phyloP scores from a whole-genome alignment of 30 jellyfish, hydroid and myxozoan genomes.

The Pelagia noctiluca region DNA sequence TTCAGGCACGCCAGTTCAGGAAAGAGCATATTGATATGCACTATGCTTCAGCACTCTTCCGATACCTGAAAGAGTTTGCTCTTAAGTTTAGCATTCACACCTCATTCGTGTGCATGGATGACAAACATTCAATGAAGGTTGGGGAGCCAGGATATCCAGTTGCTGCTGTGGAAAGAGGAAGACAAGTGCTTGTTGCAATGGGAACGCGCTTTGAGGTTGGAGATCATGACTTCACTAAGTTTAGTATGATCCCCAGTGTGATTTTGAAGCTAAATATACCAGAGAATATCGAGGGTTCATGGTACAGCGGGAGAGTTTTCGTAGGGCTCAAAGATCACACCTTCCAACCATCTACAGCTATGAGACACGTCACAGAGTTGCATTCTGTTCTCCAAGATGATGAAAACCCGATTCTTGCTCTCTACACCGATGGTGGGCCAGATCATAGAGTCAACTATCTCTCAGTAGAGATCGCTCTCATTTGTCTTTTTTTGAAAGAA shows the following conservation, averaged over 20 bases:
- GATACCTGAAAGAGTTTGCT: conserved; percentile 36
- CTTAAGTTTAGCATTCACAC: neutral
- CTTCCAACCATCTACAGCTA: conserved; percentile 42
- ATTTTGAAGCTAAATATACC: conserved; percentile 41
- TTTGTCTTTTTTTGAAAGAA: conserved; percentile 11
- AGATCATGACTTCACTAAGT: conserved; percentile 48
- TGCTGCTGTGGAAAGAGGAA: conserved; percentile 50
- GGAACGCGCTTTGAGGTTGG: conserved; percentile 32
- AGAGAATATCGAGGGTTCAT: conserved; percentile 17
- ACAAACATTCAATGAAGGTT: conserved; percentile 22
- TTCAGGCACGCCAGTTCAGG: conserved; percentile 35
- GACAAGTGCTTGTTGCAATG: conserved; percentile 19
- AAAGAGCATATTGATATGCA: conserved; percentile 17
- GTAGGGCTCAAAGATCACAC: conserved; percentile 49
- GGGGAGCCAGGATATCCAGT: conserved; percentile 52
- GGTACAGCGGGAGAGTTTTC: conserved; percentile 35
- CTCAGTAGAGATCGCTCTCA: conserved; percentile 34
- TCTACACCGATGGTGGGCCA: conserved; percentile 58
- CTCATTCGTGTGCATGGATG: conserved; percentile 30
- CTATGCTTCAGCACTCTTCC: conserved; percentile 19
- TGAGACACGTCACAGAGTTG: conserved; percentile 49
- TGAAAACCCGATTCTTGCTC: conserved; percentile 16
- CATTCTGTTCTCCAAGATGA: neutral
- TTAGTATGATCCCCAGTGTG: conserved; percentile 42
- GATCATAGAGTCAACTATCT: conserved; percentile 48